Conservation (phyloP, 92 coral and sea anemone genomes). For the Palythoa grandiflora region DNA sequence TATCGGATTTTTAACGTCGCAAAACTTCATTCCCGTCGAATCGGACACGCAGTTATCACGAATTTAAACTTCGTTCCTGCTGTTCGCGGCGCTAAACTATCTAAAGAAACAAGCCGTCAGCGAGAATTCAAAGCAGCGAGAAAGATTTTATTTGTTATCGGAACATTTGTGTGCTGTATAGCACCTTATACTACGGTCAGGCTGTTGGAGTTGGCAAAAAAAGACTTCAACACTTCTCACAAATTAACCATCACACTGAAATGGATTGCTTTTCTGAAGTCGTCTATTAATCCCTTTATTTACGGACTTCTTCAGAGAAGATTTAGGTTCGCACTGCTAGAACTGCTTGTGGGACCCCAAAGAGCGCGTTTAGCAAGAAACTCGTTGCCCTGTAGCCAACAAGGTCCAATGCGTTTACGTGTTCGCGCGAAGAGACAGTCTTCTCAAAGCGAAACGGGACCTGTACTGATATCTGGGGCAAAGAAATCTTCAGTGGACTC, state of each 20-base stretch:
- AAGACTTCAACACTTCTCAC: conserved; percentile 56
- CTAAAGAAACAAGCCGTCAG: conserved; percentile 91
- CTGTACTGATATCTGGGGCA: conserved; percentile 68
- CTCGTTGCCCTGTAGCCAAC: conserved; percentile 75
- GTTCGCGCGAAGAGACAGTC: conserved; percentile 84
- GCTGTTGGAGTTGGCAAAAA: conserved; percentile 68
- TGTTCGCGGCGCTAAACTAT: conserved; percentile 65
- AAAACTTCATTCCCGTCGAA: conserved; percentile 87
- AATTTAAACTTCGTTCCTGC: conserved; percentile 83
- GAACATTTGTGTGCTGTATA: conserved; percentile 91
- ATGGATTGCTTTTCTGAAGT: conserved; percentile 93
- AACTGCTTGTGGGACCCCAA: conserved; percentile 82
- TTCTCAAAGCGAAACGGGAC: conserved; percentile 84
- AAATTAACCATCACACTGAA: conserved; percentile 78
- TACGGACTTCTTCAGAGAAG: conserved; percentile 93
- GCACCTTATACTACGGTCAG: conserved; percentile 91
- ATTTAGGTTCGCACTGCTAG: conserved; percentile 84
- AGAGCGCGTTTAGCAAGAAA: conserved; percentile 86
- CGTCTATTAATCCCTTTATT: conserved; percentile 91
- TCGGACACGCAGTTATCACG: conserved; percentile 94
- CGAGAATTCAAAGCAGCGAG: conserved; percentile 97
- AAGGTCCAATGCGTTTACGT: conserved; percentile 66
- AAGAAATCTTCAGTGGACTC: conserved; percentile 56
- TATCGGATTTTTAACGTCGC: conserved; percentile 96
- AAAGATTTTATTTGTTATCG: conserved; percentile 94